A percentile compares a stretch with the other conserved stretches of the same genome.
Conservation (phyloP, 2,888 invertebrate species). For the Loripinus fragilis region DNA sequence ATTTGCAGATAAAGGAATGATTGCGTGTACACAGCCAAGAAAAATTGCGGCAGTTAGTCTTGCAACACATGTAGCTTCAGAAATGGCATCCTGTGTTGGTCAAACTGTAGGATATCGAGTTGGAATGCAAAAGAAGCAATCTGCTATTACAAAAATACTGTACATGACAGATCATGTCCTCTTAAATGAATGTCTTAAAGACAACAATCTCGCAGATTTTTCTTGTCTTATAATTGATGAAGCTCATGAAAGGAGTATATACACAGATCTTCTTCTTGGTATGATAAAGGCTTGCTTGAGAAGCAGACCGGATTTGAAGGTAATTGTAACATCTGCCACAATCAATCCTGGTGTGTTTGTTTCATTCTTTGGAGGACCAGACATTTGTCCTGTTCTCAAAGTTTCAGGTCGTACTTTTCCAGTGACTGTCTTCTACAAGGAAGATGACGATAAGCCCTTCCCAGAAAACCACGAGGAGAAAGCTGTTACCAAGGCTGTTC, state of each 20-base stretch:
- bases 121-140: conserved; percentile 69
- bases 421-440: conserved; percentile 77
- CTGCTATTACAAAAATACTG: conserved; percentile 72
- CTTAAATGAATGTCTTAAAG: conserved; percentile 79
- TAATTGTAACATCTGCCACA: conserved; percentile 83
- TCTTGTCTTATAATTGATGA: conserved; percentile 82
- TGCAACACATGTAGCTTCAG: conserved; percentile 80
- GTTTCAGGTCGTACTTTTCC: conserved; percentile 82
- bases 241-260: conserved; percentile 83
- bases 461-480: conserved; percentile 65
- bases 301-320: conserved; percentile 75
- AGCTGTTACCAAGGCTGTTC: conserved; percentile 74
- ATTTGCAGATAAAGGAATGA: conserved; percentile 64
- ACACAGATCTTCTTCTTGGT: conserved; percentile 82
- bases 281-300: conserved; percentile 77
- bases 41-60: conserved; percentile 82
- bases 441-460: conserved; percentile 46
- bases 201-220: conserved; percentile 67
- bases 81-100: conserved; percentile 77
- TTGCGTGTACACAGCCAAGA: conserved; percentile 83
- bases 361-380: conserved; percentile 72
- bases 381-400: conserved; percentile 70
- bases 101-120: conserved; percentile 77
- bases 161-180: conserved; percentile 82
- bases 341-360: conserved; percentile 81